phyloP scores from a whole-genome alignment of 2,113 vertebrate species.

The Muscicapa adusta region DNA sequence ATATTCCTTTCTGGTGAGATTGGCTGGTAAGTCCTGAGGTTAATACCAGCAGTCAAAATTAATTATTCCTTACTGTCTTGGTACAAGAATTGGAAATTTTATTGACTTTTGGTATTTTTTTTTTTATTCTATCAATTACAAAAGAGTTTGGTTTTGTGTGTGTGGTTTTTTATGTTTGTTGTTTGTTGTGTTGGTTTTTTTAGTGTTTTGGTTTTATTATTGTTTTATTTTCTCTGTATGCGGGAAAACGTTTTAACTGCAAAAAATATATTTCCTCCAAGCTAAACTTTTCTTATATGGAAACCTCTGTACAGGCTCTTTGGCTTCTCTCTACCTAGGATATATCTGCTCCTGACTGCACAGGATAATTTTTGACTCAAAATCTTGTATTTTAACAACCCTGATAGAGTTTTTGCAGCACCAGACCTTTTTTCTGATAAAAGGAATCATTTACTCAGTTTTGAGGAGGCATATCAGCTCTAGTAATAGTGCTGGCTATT shows the following conservation, averaged over 20 bases:
- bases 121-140: neutral
- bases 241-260: neutral
- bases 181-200: neutral
- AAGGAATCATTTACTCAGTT: neutral
- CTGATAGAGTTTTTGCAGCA: neutral
- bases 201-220: neutral
- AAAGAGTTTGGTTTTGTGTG: rapidly evolving
- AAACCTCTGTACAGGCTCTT: neutral
- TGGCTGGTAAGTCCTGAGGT: neutral
- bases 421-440: neutral
- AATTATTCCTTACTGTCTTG: neutral
- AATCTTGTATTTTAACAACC: neutral
- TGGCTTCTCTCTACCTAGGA: neutral
- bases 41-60: neutral
- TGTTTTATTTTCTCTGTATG: neutral
- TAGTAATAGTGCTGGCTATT: neutral
- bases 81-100: neutral
- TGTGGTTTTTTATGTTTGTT: neutral
- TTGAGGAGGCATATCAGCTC: neutral
- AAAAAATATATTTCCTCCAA: neutral
- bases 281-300: neutral
- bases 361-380: neutral
- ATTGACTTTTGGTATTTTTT: neutral
- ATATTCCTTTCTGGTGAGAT: neutral
- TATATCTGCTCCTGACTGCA: neutral